Conservation (phyloP, 2,888 invertebrate genomes). For the Pristionchus maxplancki region DNA sequence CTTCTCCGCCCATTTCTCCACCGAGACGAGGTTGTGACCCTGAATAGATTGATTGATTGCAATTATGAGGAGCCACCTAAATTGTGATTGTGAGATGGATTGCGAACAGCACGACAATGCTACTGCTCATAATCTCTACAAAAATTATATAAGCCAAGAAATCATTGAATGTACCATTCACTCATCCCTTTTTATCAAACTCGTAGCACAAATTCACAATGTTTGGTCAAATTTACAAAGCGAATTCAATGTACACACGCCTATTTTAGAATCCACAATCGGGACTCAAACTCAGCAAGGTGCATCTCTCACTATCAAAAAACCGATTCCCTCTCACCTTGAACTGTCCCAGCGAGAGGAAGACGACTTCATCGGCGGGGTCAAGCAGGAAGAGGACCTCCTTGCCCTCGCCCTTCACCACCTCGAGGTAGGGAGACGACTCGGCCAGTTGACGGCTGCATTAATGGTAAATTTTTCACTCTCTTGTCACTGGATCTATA, state of each 20-base stretch:
- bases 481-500: too few species aligned
- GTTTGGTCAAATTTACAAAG: too few species aligned
- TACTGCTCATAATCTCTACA: too few species aligned
- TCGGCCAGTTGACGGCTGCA: slow-evolving; percentile 91
- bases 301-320: background rate
- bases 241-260: too few species aligned
- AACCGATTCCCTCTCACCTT: slow-evolving; percentile 81
- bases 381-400: slow-evolving; percentile 97
- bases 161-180: too few species aligned
- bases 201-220: too few species aligned
- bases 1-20: slow-evolving; percentile 89
- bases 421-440: slow-evolving; percentile 94
- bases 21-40: slow-evolving; percentile 87
- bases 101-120: too few species aligned
- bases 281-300: background rate
- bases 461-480: too few species aligned
- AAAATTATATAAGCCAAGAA: too few species aligned
- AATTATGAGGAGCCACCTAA: too few species aligned
- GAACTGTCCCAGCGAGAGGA: slow-evolving; percentile 90
- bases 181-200: too few species aligned
- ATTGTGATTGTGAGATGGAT: too few species aligned
- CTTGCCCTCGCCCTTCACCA: slow-evolving; percentile 88
- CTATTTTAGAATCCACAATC: background rate
- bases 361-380: slow-evolving; percentile 89
- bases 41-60: slow-evolving; percentile 78